These are phyloP conservation scores for Benthochromis sp. DNA, from an alignment of 2,113 vertebrate genomes.

Conservation along the genomic window DNA sequence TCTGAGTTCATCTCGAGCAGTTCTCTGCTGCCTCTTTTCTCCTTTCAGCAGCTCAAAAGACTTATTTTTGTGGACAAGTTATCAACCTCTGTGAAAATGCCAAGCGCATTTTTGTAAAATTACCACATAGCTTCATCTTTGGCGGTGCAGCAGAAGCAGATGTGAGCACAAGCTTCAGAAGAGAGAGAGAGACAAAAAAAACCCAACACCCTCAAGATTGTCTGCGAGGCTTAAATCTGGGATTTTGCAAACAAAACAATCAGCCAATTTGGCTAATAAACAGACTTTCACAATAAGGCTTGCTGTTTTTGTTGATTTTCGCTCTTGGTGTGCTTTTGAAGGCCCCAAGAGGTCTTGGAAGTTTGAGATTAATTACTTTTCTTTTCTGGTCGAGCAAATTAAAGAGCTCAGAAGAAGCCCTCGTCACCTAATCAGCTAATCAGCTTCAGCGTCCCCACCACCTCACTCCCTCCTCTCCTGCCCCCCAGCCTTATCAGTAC, in stretches of 20 bases:
- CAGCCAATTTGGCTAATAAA: slow-evolving; percentile 27
- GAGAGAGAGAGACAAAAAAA: neutral
- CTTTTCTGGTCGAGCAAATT: slow-evolving; percentile 41
- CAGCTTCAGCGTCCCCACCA: slow-evolving; percentile 9
- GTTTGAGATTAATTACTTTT: slow-evolving; percentile 58
- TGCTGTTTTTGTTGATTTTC: slow-evolving; percentile 14
- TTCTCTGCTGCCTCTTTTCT: neutral
- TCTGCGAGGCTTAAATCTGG: neutral
- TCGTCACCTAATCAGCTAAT: slow-evolving; percentile 51
- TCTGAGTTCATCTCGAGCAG: slow-evolving; percentile 8
- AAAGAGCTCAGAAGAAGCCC: slow-evolving; percentile 42
- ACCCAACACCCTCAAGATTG: neutral
- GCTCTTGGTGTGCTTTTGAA: slow-evolving; percentile 19
- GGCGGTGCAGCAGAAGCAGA: neutral
- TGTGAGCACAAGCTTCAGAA: neutral
- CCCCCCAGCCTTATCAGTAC: slow-evolving; percentile 44
- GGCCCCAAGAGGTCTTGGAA: slow-evolving; percentile 26
- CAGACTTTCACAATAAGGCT: slow-evolving; percentile 3
- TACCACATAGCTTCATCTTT: neutral
- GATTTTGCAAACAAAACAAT: neutral
- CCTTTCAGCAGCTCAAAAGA: slow-evolving; percentile 3
- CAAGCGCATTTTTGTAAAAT: slow-evolving; percentile 22
- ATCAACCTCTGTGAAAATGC: slow-evolving; percentile 43
- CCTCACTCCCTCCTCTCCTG: neutral
- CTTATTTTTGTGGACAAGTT: slow-evolving; percentile 1